Base-by-base conservation (phyloP, 2,888 invertebrate species). In the Drosophila lacicola region DNA sequence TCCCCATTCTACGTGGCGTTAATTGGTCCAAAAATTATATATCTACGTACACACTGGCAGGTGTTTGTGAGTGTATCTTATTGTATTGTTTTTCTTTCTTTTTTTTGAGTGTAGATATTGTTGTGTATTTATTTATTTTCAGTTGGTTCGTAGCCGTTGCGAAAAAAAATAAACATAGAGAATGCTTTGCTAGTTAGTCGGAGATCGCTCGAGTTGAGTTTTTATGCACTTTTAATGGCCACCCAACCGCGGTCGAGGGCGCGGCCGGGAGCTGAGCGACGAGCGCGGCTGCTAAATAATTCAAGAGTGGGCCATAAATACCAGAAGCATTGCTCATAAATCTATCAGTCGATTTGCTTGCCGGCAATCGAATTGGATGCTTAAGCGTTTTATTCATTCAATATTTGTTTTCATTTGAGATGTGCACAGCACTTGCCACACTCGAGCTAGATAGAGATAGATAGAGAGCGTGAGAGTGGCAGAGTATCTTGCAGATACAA, bases 321-420 rank as follows among this genome's bases (percentile, higher is more conserved):
- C 72, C 71, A 51, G 44, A 39, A 70, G 63, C 78, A 75, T 78
- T 70, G 74, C 72, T 82, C 90, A 90, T 91, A 91, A 91, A 91
- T 91, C 90, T 91, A 80, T 91, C 91, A 90, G 70, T 88, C 77
- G 82, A 87, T 88, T 39, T 80, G 84, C 79, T 82, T 74, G 82
- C 85, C 76, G 77, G 74, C 78, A 57, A 74, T 82, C 77, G 80
- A 88, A 84, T 84, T 87, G 79, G 88, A 70, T 87, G 80, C 83
- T 83, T 83, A 78, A 80, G 79, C 75, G 63, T 82, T 83, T 82
- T 72, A 76, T 85, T 64, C 67, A 65, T 73, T 60, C 82, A 76
- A 82, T 84, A 88, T 86, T 84, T 87, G 84, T 88, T 88, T 86
- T 89, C 71, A 73, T 88, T 88, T 74, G 49, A 66, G 65, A 73